phyloP scores from a whole-genome alignment of 2,888 invertebrate species.

The Heliconius charithonia region DNA sequence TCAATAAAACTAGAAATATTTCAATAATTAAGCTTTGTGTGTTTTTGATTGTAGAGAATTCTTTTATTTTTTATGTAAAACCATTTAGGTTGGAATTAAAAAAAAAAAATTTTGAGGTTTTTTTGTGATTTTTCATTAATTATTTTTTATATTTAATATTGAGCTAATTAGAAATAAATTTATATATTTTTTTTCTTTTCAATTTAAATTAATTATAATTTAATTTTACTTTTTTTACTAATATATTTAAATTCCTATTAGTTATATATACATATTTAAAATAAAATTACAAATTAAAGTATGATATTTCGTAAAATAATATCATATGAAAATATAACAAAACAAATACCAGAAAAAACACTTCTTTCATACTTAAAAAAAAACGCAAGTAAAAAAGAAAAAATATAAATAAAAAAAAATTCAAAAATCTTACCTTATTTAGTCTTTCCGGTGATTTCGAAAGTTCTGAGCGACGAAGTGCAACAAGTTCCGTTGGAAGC shows the following conservation, averaged over 20 bases:
- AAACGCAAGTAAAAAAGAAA: constrained; percentile 1
- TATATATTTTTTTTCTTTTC: too few species aligned
- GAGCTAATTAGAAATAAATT: background rate
- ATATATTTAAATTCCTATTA: too few species aligned
- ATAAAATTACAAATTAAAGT: background rate
- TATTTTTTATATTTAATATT: too few species aligned
- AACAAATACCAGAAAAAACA: background rate
- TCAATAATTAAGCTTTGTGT: background rate
- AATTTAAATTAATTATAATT: too few species aligned
- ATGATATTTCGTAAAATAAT: background rate
- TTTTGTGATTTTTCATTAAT: too few species aligned
- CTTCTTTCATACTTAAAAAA: too few species aligned
- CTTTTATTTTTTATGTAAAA: background rate
- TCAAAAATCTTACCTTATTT: constrained; percentile 43
- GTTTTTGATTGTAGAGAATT: background rate
- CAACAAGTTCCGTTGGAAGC: constrained; percentile 61
- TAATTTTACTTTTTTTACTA: too few species aligned
- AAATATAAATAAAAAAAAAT: background rate
- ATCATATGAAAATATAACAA: background rate
- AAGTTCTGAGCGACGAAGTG: constrained; percentile 63
- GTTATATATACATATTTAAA: background rate
- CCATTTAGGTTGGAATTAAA: too few species aligned
- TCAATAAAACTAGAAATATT: background rate
- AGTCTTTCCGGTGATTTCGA: constrained; percentile 40
- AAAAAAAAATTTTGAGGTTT: too few species aligned